Evolutionary conservation across 2,888 invertebrate species (phyloP), one percentile per base, ranked within the genome.

Genomic region (Bursaphelenchus okinawaensis): DNA sequence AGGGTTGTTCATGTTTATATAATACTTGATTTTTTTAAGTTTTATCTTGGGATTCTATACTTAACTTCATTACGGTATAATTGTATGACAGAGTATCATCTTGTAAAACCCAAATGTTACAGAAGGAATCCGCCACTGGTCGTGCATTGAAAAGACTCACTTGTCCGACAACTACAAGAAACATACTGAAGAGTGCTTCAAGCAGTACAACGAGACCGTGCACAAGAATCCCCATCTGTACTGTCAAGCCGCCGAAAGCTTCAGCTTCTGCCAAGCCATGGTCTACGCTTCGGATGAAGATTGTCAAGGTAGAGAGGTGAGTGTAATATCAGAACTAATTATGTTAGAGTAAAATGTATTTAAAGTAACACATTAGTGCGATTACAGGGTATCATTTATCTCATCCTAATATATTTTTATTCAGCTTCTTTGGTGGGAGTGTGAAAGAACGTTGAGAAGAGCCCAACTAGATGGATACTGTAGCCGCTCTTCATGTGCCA

Each of bases 381-480:
- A 54, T 19, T 54, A 12, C 24, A n/a, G 12, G 9, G 24, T 12
- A 19, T 12, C 19, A 54, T 16, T 54, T n/a, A 54, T 16, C n/a
- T 40, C 40, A 40, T 40, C 40, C 55, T 16, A 54, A 54, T n/a
- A n/a, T 19, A 54, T n/a, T 16, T 20, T 54, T 54, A 12, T 54
- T 1, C 6, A 57, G 58, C 27, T 57, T 12, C 12, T 22, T 16
- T 57, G 58, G 58, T 57, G 27, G 29, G 58, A 57, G 19, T 57
- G 58, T 4, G 58, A 57, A 19, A 23, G 58, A 29, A 50, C 52
- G 9, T 51, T 26, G 23, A 26, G 29, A 26, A 26, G 58, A 31
- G 9, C 52, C n/a, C 22, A 57, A 57, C 22, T 57, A 12, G 58
- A 57, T 6, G 58, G 58, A 23, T 57, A 31, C 52, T 57, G 58